These are phyloP conservation scores for Sebastes nivosus DNA, from an alignment of 2,797 vertebrate species.

Conservation along the genomic window DNA sequence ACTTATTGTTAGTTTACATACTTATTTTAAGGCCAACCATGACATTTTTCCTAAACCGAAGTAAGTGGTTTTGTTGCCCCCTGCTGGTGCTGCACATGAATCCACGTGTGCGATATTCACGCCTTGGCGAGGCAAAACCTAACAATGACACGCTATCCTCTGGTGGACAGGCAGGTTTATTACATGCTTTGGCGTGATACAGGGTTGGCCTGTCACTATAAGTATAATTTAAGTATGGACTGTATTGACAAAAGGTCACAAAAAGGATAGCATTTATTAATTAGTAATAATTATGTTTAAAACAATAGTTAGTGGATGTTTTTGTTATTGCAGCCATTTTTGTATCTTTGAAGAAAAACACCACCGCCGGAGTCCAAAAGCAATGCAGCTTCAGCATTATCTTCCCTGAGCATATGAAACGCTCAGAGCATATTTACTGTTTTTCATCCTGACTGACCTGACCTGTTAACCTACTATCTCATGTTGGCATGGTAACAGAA, in stretches of 20 bases:
- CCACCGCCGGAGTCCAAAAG: not conserved
- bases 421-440: not conserved
- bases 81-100: no score
- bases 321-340: not conserved
- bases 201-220: no score
- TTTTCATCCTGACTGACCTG: not conserved
- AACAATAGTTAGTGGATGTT: not conserved
- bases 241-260: not conserved
- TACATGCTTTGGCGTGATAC: no score
- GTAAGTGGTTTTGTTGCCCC: no score
- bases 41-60: no score
- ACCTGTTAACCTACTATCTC: slow-evolving; percentile 3
- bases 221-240: not conserved
- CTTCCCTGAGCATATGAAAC: not conserved
- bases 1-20: no score
- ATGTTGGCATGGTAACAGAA: slow-evolving; percentile 6
- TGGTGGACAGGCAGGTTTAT: no score
- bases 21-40: no score
- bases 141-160: no score
- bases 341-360: not conserved
- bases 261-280: not conserved
- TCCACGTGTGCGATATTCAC: no score
- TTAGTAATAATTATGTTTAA: not conserved
- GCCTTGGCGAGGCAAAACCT: no score
- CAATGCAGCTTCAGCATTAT: not conserved